These are phyloP conservation scores for Passerculus sandwichensis DNA, from an alignment of 2,797 vertebrate species.

Conservation along the genomic window DNA sequence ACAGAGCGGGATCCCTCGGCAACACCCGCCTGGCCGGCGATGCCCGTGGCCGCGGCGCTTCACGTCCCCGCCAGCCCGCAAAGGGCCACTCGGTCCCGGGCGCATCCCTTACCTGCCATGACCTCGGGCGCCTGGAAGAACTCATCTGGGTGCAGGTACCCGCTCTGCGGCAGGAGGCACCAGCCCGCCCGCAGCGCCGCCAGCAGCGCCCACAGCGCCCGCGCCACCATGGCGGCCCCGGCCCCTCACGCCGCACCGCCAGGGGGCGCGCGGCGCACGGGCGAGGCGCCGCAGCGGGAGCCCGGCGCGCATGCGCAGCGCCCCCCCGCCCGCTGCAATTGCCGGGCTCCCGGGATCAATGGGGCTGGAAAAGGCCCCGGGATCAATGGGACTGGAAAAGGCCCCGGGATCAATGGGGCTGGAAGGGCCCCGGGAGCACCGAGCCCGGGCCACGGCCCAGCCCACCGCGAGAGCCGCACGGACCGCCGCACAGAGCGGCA, in stretches of 20 bases:
- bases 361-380: accelerated
- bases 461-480: accelerated
- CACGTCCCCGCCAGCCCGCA: background rate
- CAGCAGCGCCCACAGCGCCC: slow-evolving; percentile 33
- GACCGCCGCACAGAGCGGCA: background rate
- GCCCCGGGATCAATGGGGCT: accelerated
- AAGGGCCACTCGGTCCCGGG: background rate
- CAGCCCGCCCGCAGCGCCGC: slow-evolving; percentile 57
- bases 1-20: background rate
- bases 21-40: background rate
- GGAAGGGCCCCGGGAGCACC: accelerated
- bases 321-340: accelerated
- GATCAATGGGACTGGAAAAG: background rate
- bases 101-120: slow-evolving; percentile 76
- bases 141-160: slow-evolving; percentile 80
- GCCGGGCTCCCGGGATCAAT: accelerated
- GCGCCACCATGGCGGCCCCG: background rate
- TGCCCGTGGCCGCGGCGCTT: background rate
- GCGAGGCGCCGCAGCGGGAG: background rate
- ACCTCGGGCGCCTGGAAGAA: slow-evolving; percentile 82
- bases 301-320: background rate
- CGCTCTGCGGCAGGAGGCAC: slow-evolving; percentile 78
- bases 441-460: accelerated
- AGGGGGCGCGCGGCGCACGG: background rate
- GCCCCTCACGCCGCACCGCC: background rate